Evolutionary conservation across 2,113 vertebrate species (phyloP).

Genomic region (Phylloscopus trochilus): DNA sequence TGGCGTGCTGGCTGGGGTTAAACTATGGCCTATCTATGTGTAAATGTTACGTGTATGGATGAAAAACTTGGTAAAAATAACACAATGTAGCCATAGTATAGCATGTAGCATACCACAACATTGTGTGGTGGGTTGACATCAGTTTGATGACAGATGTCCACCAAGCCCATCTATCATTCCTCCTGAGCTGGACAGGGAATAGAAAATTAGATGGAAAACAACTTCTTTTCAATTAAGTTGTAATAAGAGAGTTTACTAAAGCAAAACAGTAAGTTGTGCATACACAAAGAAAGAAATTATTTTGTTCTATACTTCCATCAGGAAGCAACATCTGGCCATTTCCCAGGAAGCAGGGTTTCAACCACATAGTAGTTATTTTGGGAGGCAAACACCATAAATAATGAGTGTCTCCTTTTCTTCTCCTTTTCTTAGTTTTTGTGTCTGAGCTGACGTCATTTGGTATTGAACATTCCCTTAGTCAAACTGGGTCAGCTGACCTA

Average conservation of each 20-base stretch:
- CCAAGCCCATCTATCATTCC: neutral
- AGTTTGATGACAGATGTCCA: neutral
- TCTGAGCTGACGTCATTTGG: neutral
- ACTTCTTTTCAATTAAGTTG: neutral
- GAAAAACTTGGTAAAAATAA: neutral
- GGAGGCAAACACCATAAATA: neutral
- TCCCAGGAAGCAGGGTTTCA: neutral
- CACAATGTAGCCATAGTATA: neutral
- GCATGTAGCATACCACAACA: neutral
- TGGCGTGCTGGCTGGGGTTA: neutral
- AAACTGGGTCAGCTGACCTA: neutral
- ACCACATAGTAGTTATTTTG: neutral
- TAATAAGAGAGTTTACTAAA: neutral
- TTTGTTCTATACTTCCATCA: neutral
- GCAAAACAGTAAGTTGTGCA: accelerated
- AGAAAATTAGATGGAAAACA: neutral
- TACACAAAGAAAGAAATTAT: neutral
- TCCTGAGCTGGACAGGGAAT: neutral
- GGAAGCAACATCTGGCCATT: neutral
- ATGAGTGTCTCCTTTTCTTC: neutral
- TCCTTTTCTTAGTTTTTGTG: neutral
- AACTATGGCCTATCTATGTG: neutral
- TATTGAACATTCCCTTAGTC: neutral
- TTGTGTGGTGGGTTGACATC: no score
- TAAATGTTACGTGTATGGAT: neutral